These are phyloP conservation scores for Araneus ventricosus DNA, from an alignment of 1,140 invertebrate genomes.

Conservation along the genomic window DNA sequence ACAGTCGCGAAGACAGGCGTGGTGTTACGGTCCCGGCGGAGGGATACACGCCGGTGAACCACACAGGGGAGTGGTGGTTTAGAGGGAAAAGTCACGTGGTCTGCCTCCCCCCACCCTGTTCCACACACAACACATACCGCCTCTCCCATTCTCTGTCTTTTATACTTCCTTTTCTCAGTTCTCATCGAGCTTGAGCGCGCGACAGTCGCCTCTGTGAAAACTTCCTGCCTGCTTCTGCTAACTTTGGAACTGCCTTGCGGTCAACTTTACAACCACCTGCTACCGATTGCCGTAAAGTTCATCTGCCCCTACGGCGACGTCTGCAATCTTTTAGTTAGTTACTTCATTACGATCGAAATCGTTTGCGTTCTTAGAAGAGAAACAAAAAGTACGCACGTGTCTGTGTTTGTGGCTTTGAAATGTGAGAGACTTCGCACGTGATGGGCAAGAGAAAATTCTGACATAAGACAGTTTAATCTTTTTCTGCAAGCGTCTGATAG, in stretches of 20 bases:
- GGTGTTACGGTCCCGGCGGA: conserved; percentile 70
- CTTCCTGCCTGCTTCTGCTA: background rate
- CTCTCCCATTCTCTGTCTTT: conserved; percentile 18
- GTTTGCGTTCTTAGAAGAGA: background rate
- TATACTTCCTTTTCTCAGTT: conserved; percentile 54
- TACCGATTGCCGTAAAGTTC: background rate
- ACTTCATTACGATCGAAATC: background rate
- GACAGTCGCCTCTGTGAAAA: conserved; percentile 14
- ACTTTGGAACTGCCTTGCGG: conserved; percentile 17
- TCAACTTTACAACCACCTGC: background rate
- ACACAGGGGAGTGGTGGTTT: conserved; percentile 71
- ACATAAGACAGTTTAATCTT: too few relatives aligned
- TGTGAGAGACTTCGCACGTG: background rate
- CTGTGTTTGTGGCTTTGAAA: background rate
- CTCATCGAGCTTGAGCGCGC: background rate
- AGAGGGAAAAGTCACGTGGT: conserved; percentile 72
- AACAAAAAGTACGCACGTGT: background rate
- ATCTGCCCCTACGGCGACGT: background rate
- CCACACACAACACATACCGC: conserved; percentile 7
- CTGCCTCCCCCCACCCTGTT: background rate
- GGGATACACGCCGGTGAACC: conserved; percentile 74
- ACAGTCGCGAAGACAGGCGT: conserved; percentile 74
- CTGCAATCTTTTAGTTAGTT: background rate
- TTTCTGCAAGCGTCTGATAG: background rate
- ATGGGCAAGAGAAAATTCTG: background rate